Conservation (phyloP, 2,113 vertebrate species). For the Lanius ludovicianus region DNA sequence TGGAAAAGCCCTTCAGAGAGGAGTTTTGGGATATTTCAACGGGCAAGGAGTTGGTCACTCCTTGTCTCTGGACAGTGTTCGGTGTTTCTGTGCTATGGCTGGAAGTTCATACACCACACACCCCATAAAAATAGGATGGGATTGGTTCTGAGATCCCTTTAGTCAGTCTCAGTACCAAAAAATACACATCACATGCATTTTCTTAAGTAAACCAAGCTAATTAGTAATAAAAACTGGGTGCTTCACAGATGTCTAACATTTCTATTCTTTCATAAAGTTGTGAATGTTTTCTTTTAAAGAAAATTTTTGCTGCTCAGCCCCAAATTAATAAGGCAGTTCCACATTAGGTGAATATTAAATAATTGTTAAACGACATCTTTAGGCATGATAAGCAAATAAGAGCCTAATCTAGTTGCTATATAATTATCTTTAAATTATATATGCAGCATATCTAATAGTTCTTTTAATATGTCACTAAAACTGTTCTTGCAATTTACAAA, state of each 20-base stretch:
- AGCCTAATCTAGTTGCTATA: background rate
- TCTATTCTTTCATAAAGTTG: background rate
- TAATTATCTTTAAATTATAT: constrained; percentile 37
- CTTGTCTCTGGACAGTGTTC: too few species aligned
- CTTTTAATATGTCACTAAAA: constrained; percentile 3
- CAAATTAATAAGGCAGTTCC: background rate
- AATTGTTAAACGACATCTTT: constrained; percentile 31
- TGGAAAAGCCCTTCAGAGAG: background rate
- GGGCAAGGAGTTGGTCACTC: background rate
- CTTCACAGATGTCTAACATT: background rate
- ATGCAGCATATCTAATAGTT: background rate
- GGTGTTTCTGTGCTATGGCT: background rate
- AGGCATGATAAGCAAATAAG: constrained; percentile 15
- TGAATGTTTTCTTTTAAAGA: background rate
- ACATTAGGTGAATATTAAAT: constrained; percentile 21
- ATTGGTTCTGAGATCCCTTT: background rate
- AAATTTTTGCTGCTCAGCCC: background rate
- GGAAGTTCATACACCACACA: background rate
- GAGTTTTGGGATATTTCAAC: background rate
- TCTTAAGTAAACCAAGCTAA: background rate
- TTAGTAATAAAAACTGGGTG: background rate
- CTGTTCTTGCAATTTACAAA: background rate
- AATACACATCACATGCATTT: background rate
- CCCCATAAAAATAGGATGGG: background rate
- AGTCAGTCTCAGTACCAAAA: background rate